Evolutionary conservation across 2,797 vertebrate species (phyloP), one percentile per base, ranked within the genome.

Genomic region (Gorsachius magnificus): DNA sequence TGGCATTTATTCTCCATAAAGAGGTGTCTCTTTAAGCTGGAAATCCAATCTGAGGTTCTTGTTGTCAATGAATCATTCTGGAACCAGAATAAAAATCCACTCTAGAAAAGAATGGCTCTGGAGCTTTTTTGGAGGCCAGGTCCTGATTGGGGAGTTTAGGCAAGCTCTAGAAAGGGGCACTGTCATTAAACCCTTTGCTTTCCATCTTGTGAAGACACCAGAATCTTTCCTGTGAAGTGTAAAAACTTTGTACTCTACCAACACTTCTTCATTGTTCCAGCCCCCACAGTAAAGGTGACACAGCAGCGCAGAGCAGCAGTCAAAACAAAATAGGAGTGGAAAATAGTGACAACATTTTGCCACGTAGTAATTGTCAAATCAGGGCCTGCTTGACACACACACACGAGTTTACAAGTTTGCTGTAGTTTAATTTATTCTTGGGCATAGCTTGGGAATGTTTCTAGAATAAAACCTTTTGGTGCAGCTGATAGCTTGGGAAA

Each of bases 391-490:
- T 81, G 35, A 65, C 82, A 50, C 53, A 24, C 54, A 35, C 20
- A 33, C 14, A 35, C 38, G 4, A 65, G 71, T 89, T 90, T 78
- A 58, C 68, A 87, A 81, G 61, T 84, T 93, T 81, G 54, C 57
- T 83, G 48, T 85, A 15, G 68, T 81, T 95, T 74, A 83, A 89
- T 83, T 94, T 85, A 66, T 89, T 87, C 93, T 48, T 68, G 80
- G 87, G 76, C 83, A 76, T 16, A 64, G 41, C 53, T 87, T 94
- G 81, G 71, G 87, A 92, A 43, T 71, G n/a, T 87, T 85, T 91
- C 95, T 89, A 56, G 81, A 94, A 78, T 50, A 38, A 95, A 96
- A 85, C 31, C 88, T 91, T 85, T 92, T 75, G 70, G 91, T 90
- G 81, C 51, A 90, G 86, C 66, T 87, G 88, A 84, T 33, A 94